These are phyloP conservation scores for Emmelina monodactyla DNA, from an alignment of 2,888 invertebrate genomes.

Conservation along the genomic window DNA sequence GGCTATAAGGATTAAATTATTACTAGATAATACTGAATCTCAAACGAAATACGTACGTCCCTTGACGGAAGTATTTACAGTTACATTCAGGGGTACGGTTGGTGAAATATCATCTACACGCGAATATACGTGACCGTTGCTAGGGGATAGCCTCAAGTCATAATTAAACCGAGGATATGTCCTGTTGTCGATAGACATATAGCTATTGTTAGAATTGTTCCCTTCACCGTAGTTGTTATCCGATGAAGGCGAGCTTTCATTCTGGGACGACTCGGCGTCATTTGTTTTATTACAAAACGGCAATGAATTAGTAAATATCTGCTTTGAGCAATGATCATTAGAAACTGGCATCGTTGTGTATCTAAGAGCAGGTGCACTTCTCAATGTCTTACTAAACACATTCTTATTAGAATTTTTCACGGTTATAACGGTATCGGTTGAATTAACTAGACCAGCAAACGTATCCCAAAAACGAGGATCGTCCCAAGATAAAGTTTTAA, in stretches of 20 bases:
- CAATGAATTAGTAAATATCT: slow-evolving; percentile 58
- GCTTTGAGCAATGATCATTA: slow-evolving; percentile 64
- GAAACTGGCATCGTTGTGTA: slow-evolving; percentile 66
- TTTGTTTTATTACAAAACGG: slow-evolving; percentile 53
- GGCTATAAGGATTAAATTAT: slow-evolving; percentile 18
- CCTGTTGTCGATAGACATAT: slow-evolving; percentile 71
- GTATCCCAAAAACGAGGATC: slow-evolving; percentile 89
- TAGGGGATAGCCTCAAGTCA: slow-evolving; percentile 60
- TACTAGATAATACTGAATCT: too few relatives aligned
- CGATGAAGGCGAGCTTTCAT: slow-evolving; percentile 65
- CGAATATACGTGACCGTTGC: slow-evolving; percentile 61
- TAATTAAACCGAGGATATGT: slow-evolving; percentile 64
- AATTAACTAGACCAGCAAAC: slow-evolving; percentile 79
- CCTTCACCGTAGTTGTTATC: slow-evolving; percentile 71
- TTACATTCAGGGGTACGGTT: slow-evolving; percentile 43
- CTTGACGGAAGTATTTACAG: slow-evolving; percentile 38
- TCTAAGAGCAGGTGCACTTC: slow-evolving; percentile 55
- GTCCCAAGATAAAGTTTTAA: slow-evolving; percentile 75
- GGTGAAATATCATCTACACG: slow-evolving; percentile 61
- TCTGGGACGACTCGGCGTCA: slow-evolving; percentile 61
- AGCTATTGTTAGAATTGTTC: slow-evolving; percentile 72
- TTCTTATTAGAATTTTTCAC: slow-evolving; percentile 50
- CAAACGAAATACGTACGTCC: slow-evolving; percentile 60
- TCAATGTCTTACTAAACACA: slow-evolving; percentile 59
- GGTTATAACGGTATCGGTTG: slow-evolving; percentile 63